A percentile compares a stretch with the other conserved stretches of the same genome.
Conservation (phyloP, 2,888 invertebrate species). For the Hyposoter didymator region DNA sequence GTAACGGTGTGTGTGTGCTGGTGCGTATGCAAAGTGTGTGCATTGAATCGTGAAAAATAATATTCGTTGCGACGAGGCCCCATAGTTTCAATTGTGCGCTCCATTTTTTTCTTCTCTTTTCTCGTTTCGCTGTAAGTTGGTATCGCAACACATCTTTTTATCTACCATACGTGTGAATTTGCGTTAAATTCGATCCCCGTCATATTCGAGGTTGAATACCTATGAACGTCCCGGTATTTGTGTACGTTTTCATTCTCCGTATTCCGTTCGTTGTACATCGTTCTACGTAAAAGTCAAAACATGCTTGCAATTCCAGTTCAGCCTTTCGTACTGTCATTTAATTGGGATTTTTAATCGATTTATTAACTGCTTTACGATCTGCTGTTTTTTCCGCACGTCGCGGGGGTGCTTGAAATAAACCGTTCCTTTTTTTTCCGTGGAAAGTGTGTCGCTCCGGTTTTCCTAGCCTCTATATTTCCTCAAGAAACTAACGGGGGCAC, state of each 20-base stretch:
- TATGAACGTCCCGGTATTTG: not conserved
- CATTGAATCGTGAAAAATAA: constrained; percentile 23
- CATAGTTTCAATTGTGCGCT: constrained; percentile 15
- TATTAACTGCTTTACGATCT: constrained; percentile 1
- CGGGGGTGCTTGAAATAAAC: constrained; percentile 58
- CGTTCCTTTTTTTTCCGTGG: constrained; percentile 28
- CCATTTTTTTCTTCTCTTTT: not conserved
- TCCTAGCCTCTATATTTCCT: constrained; percentile 27
- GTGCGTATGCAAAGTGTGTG: not conserved
- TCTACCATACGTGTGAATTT: constrained; percentile 6
- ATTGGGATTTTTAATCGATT: constrained; percentile 1
- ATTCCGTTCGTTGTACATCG: not conserved
- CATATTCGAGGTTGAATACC: not conserved
- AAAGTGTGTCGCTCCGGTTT: constrained; percentile 52
- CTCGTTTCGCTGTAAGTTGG: constrained; percentile 41
- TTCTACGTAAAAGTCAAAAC: not conserved
- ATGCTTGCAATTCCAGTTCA: not conserved
- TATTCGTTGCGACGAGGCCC: not conserved
- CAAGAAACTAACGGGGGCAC: constrained; percentile 11
- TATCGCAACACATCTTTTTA: constrained; percentile 27
- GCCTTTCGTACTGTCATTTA: not conserved
- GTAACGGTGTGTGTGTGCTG: not conserved
- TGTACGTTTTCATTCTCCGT: not conserved
- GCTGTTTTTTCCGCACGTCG: not conserved
- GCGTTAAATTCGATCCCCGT: not conserved